Conservation (phyloP, 1,140 invertebrate genomes). For the Trichonephila clavata region DNA sequence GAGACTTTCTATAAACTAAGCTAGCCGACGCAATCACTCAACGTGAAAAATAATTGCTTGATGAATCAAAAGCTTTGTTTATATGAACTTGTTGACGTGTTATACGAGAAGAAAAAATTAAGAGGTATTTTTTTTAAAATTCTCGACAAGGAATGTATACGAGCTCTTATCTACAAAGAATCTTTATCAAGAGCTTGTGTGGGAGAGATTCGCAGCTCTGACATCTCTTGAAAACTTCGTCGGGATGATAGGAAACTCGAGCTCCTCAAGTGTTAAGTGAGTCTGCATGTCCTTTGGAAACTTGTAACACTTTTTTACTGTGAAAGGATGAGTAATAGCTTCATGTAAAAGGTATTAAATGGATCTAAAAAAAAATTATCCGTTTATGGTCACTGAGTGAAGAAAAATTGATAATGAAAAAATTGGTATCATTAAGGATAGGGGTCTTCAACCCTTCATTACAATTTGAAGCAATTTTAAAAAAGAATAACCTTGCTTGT, state of each 20-base stretch:
- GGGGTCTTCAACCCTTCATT: too few relatives aligned
- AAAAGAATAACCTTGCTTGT: too few relatives aligned
- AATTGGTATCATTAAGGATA: too few relatives aligned
- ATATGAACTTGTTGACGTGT: background rate
- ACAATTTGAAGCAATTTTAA: too few relatives aligned
- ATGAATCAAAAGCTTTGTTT: background rate
- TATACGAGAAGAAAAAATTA: background rate
- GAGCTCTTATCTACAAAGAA: conserved; percentile 2
- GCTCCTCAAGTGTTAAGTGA: background rate
- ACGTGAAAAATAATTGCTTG: background rate
- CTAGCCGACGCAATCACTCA: background rate
- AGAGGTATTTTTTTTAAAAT: background rate
- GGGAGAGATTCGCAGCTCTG: background rate
- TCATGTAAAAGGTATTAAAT: too few relatives aligned
- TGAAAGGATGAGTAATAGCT: too few relatives aligned
- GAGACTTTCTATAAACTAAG: background rate
- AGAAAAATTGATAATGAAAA: too few relatives aligned
- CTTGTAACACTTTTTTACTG: too few relatives aligned
- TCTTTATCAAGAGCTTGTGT: background rate
- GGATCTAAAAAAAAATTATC: too few relatives aligned
- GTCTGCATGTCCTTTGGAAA: background rate
- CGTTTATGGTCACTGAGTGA: too few relatives aligned
- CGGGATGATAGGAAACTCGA: background rate
- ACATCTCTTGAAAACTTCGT: background rate
- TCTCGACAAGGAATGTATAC: background rate